phyloP scores from a whole-genome alignment of 2,113 vertebrate species.

The Malurus alboscapulatus region DNA sequence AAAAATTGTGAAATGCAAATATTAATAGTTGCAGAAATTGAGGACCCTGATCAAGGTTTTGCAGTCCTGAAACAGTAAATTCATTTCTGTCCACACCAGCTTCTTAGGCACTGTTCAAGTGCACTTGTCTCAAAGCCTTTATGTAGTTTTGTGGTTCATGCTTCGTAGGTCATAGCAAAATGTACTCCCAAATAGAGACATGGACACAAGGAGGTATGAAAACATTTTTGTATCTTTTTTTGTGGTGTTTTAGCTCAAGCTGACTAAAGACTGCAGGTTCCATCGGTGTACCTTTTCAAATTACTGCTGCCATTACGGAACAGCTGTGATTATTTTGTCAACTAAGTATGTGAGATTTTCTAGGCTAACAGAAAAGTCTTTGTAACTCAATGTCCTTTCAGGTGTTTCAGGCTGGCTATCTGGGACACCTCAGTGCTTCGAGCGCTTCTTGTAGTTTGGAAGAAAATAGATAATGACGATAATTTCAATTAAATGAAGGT shows the following conservation, averaged over 20 bases:
- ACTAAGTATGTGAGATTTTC: neutral
- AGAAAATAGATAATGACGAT: neutral
- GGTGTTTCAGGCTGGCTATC: neutral
- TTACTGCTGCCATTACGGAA: neutral
- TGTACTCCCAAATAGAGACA: neutral
- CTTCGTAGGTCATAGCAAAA: neutral
- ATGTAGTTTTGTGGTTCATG: fast-evolving
- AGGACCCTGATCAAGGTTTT: neutral
- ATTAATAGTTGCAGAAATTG: neutral
- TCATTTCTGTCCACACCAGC: neutral
- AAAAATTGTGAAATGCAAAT: neutral
- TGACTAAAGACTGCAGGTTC: neutral
- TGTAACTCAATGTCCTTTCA: neutral
- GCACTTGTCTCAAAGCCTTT: neutral
- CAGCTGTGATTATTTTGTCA: neutral
- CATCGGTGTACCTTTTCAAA: neutral
- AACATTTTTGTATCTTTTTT: neutral
- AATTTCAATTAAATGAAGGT: neutral
- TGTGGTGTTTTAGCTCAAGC: neutral
- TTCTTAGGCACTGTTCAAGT: neutral
- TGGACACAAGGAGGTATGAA: neutral
- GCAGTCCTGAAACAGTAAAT: neutral
- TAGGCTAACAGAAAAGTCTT: neutral
- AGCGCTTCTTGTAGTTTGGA: neutral
- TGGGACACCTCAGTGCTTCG: neutral